These are phyloP conservation scores for Gambusia yucatana DNA, from an alignment of 2,797 vertebrate genomes.

Conservation along the genomic window DNA sequence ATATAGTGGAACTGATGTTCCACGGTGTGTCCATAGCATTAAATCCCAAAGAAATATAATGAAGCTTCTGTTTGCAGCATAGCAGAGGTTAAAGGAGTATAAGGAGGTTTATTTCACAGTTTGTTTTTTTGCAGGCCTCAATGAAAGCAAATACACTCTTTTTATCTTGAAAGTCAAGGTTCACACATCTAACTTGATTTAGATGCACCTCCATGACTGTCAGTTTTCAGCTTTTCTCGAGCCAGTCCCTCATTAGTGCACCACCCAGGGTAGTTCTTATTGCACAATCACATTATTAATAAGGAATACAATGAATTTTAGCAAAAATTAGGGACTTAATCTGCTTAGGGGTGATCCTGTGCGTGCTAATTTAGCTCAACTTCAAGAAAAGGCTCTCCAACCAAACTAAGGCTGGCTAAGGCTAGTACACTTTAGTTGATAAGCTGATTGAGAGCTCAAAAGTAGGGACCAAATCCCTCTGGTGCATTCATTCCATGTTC, in stretches of 20 bases:
- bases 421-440: slow-evolving; percentile 71
- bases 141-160: slow-evolving; percentile 35
- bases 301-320: slow-evolving; percentile 84
- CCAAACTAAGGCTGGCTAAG: slow-evolving; percentile 70
- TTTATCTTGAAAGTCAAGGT: slow-evolving; percentile 57
- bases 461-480: slow-evolving; percentile 77
- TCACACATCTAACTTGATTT: slow-evolving; percentile 45
- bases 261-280: slow-evolving; percentile 68
- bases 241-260: slow-evolving; percentile 53
- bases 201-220: slow-evolving; percentile 58
- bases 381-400: slow-evolving; percentile 80
- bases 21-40: neutral
- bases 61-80: neutral
- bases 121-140: slow-evolving; percentile 13
- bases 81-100: neutral
- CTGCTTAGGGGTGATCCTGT: slow-evolving; percentile 81
- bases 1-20: neutral
- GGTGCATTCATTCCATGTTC: slow-evolving; percentile 77
- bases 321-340: slow-evolving; percentile 77
- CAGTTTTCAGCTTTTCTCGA: slow-evolving; percentile 38
- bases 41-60: neutral
- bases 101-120: neutral
- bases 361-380: slow-evolving; percentile 85
- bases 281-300: slow-evolving; percentile 83
- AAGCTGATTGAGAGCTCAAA: slow-evolving; percentile 80